phyloP scores from a whole-genome alignment of 1,140 invertebrate species.

The Macrotrachela quadricornifera region DNA sequence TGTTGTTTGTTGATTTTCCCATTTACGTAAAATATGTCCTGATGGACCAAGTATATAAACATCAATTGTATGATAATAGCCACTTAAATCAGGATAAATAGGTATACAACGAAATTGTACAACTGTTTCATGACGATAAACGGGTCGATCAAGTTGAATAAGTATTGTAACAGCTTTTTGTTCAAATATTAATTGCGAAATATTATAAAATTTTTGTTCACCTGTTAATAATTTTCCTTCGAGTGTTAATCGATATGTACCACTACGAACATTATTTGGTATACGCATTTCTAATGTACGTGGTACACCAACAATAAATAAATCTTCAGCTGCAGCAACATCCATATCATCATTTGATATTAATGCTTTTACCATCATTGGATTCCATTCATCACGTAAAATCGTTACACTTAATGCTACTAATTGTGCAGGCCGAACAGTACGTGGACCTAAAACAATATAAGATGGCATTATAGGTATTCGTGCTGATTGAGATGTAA shows the following conservation, averaged over 20 bases:
- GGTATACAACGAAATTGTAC: slow-evolving; percentile 48
- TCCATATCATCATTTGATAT: slow-evolving; percentile 5
- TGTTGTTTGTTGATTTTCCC: slow-evolving; percentile 56
- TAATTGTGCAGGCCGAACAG: slow-evolving; percentile 3
- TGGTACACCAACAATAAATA: background rate
- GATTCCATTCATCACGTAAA: slow-evolving; percentile 1
- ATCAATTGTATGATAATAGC: slow-evolving; percentile 64
- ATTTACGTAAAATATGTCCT: slow-evolving; percentile 59
- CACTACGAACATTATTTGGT: slow-evolving; percentile 30
- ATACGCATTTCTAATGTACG: slow-evolving; percentile 11
- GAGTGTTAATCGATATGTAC: slow-evolving; percentile 59
- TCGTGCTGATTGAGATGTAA: too few relatives aligned
- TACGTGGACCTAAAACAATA: slow-evolving; percentile 1
- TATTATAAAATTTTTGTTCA: slow-evolving; percentile 23
- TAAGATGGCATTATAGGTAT: background rate
- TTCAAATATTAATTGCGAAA: slow-evolving; percentile 22
- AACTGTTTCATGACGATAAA: slow-evolving; percentile 75
- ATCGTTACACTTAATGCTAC: slow-evolving; percentile 1
- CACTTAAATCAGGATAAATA: slow-evolving; percentile 62
- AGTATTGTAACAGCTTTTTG: slow-evolving; percentile 45
- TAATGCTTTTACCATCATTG: slow-evolving; percentile 2
- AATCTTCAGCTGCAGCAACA: slow-evolving; percentile 1
- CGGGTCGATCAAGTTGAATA: slow-evolving; percentile 75
- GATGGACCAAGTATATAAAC: slow-evolving; percentile 69
- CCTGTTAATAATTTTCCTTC: slow-evolving; percentile 42